phyloP scores from a whole-genome alignment of 2,888 invertebrate genomes.

The Stegophylla sp. region DNA sequence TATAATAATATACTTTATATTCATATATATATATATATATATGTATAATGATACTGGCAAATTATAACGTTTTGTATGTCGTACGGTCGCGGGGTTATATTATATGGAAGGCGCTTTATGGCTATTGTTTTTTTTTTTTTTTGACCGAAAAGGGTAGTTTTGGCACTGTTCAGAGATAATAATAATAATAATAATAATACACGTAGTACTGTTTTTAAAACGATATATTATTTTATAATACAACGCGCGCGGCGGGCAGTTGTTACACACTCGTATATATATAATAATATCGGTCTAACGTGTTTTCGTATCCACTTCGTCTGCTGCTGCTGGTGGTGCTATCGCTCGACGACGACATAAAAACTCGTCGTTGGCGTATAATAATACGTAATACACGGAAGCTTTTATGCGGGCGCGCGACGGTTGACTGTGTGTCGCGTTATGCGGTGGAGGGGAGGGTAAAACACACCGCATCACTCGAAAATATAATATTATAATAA shows the following conservation, averaged over 20 bases:
- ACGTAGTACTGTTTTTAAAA: slow-evolving; percentile 39
- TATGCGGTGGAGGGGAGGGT: too few relatives aligned
- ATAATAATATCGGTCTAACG: slow-evolving; percentile 28
- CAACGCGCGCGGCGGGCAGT: too few relatives aligned
- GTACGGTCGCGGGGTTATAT: slow-evolving; percentile 32
- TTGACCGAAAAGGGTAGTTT: slow-evolving; percentile 48
- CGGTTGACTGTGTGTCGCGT: too few relatives aligned
- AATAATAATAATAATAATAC: slow-evolving; percentile 23
- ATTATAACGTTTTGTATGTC: slow-evolving; percentile 45
- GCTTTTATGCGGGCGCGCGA: too few relatives aligned
- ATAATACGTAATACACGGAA: background rate
- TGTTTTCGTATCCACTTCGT: background rate
- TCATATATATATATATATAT: too few relatives aligned
- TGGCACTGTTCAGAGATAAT: slow-evolving; percentile 35
- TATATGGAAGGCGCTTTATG: slow-evolving; percentile 36
- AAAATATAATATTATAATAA: too few relatives aligned
- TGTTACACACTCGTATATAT: too few relatives aligned
- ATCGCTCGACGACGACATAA: background rate
- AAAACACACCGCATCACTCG: too few relatives aligned
- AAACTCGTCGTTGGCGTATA: background rate
- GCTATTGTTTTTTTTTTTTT: slow-evolving; percentile 33
- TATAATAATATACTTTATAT: too few relatives aligned
- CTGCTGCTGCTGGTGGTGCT: background rate
- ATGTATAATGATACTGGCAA: slow-evolving; percentile 14
- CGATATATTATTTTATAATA: too few relatives aligned